A percentile compares a stretch with the other conserved stretches of the same genome.
phyloP scores from a whole-genome alignment of 2,113 vertebrate genomes.

The Psophia crepitans region DNA sequence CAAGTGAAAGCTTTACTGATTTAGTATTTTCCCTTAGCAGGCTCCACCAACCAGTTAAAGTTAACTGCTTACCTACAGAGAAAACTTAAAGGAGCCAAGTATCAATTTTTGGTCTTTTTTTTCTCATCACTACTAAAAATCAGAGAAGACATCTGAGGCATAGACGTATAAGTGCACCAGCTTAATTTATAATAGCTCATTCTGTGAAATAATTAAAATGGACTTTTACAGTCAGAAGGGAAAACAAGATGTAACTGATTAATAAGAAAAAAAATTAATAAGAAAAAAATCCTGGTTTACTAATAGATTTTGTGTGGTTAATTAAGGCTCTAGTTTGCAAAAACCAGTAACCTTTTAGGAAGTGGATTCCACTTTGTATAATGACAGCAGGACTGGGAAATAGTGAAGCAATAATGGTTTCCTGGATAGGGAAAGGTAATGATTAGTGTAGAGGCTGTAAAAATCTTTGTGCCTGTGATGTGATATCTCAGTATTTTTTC shows the following conservation, averaged over 20 bases:
- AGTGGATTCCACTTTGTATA: background rate
- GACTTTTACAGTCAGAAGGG: background rate
- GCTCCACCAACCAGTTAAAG: background rate
- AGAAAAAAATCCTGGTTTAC: background rate
- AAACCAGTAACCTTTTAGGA: background rate
- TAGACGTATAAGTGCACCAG: background rate
- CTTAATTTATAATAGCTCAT: background rate
- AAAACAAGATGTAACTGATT: background rate
- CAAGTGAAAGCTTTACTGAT: background rate
- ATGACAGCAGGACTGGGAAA: background rate
- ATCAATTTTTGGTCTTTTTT: background rate
- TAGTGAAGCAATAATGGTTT: background rate
- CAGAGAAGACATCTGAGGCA: background rate
- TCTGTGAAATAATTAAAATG: constrained; percentile 28
- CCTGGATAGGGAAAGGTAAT: background rate
- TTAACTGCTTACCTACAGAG: background rate
- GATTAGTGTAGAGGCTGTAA: background rate
- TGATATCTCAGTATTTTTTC: background rate
- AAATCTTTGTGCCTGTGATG: background rate
- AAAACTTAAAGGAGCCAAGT: background rate
- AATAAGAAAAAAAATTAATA: too few species aligned
- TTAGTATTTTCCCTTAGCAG: background rate
- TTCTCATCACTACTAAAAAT: background rate
- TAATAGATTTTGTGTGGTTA: background rate
- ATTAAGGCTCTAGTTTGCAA: background rate